Percentiles rank a stretch among this genome's conserved stretches.
Evolutionary conservation across 2,888 invertebrate genomes (phyloP).

Genomic region (Cabera pusaria): DNA sequence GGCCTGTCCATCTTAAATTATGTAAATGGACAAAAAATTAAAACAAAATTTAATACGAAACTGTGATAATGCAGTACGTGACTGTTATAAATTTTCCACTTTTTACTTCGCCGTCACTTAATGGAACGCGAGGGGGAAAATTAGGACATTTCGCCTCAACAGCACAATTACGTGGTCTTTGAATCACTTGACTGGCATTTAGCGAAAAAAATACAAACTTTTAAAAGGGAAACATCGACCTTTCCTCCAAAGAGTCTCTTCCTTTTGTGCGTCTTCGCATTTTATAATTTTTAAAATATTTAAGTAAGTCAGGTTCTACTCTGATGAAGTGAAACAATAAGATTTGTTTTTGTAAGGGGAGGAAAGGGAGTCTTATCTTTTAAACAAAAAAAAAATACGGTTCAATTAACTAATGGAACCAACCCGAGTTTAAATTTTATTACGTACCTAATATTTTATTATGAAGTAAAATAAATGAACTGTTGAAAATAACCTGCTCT

Average conservation of each 20-base stretch:
- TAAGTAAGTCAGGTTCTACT: slow-evolving; percentile 21
- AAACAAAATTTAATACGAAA: slow-evolving; percentile 59
- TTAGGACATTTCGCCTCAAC: slow-evolving; percentile 55
- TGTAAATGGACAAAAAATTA: slow-evolving; percentile 39
- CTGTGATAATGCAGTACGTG: slow-evolving; percentile 62
- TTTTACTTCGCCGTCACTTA: slow-evolving; percentile 60
- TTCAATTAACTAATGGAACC: slow-evolving; percentile 19
- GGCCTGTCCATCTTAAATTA: slow-evolving; percentile 24
- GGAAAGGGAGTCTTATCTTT: slow-evolving; percentile 15
- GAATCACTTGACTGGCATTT: slow-evolving; percentile 46
- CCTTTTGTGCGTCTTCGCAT: slow-evolving; percentile 25
- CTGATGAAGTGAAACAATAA: slow-evolving; percentile 28
- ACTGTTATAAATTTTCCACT: slow-evolving; percentile 55
- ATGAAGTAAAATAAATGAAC: slow-evolving; percentile 3
- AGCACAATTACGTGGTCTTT: slow-evolving; percentile 56
- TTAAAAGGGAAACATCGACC: slow-evolving; percentile 31
- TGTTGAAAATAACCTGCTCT: slow-evolving; percentile 5
- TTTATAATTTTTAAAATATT: slow-evolving; percentile 30
- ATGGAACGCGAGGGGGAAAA: slow-evolving; percentile 55
- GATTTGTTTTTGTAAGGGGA: slow-evolving; percentile 21
- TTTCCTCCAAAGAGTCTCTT: slow-evolving; percentile 23
- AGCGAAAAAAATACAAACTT: slow-evolving; percentile 43
- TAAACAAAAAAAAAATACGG: slow-evolving; percentile 13
- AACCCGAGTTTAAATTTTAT: slow-evolving; percentile 3
- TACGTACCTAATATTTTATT: slow-evolving; percentile 7